These are phyloP conservation scores for Benthosema pterotum DNA, from an alignment of 2,797 vertebrate species.

Conservation along the genomic window DNA sequence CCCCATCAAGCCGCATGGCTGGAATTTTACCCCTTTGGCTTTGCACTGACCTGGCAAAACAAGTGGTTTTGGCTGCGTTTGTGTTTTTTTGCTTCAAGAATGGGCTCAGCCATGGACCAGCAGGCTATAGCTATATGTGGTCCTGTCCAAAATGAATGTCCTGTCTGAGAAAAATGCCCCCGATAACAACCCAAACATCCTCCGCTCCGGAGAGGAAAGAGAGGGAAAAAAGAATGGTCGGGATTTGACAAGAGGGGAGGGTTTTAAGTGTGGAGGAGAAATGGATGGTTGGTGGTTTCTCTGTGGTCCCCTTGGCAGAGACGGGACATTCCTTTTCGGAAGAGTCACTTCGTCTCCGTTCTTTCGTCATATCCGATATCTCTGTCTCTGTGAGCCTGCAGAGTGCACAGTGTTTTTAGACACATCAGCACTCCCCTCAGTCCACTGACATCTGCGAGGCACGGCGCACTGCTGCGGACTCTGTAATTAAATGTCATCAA, in stretches of 20 bases:
- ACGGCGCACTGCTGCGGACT: conserved; percentile 29
- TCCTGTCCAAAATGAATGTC: conserved; percentile 39
- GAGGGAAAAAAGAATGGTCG: conserved; percentile 38
- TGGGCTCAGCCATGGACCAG: conserved; percentile 19
- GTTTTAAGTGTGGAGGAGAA: conserved; percentile 6
- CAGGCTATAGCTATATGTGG: conserved; percentile 30
- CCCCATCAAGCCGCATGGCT: conserved; percentile 30
- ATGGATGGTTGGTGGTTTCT: conserved; percentile 55
- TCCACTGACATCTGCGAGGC: conserved; percentile 21
- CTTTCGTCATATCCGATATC: background rate
- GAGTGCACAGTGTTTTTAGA: conserved; percentile 2
- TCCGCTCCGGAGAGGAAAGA: conserved; percentile 4
- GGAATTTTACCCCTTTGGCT: conserved; percentile 43
- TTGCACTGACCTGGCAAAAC: conserved; percentile 34
- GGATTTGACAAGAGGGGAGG: conserved; percentile 27
- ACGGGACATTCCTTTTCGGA: conserved; percentile 72
- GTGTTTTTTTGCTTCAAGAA: conserved; percentile 36
- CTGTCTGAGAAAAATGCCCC: conserved; percentile 33
- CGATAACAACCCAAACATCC: conserved; percentile 20
- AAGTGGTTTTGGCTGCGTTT: conserved; percentile 13
- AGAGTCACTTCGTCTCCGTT: conserved; percentile 64
- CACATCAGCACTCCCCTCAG: background rate
- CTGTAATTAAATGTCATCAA: conserved; percentile 48
- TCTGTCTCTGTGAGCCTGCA: conserved; percentile 9
- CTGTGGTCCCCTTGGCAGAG: conserved; percentile 71